Conservation (phyloP, 1,140 invertebrate genomes). For the silkworm (Bombyx mori) region DNA sequence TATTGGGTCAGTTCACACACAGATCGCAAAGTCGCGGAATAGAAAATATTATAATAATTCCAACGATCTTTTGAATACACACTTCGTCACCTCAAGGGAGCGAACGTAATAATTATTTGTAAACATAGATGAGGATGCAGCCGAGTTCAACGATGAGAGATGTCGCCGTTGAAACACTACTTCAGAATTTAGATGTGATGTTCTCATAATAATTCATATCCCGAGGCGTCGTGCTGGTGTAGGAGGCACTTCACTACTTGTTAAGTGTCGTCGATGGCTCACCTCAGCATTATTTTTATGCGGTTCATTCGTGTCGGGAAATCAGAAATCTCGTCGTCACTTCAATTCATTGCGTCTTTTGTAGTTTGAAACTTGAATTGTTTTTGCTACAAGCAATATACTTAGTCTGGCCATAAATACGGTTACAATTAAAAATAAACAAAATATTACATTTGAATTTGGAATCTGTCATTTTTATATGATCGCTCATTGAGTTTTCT, state of each 20-base stretch:
- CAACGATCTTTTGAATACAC: too few species aligned
- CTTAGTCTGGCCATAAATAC: too few species aligned
- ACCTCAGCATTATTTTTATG: slow-evolving; percentile 53
- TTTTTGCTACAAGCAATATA: too few species aligned
- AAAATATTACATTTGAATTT: too few species aligned
- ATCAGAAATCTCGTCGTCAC: slow-evolving; percentile 9
- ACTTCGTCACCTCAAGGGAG: too few species aligned
- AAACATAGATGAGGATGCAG: slow-evolving; percentile 19
- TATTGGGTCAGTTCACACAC: too few species aligned
- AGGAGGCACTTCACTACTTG: slow-evolving; percentile 47
- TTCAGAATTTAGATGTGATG: slow-evolving; percentile 23
- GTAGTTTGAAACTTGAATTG: too few species aligned
- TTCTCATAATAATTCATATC: slow-evolving; percentile 46
- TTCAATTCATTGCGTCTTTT: neutral
- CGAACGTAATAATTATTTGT: slow-evolving; percentile 32
- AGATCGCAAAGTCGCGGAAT: too few species aligned
- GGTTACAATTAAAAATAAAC: too few species aligned
- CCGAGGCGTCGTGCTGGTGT: slow-evolving; percentile 24
- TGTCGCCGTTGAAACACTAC: slow-evolving; percentile 39
- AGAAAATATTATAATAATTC: too few species aligned
- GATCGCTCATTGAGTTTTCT: too few species aligned
- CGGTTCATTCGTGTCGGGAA: slow-evolving; percentile 10
- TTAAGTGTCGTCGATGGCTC: slow-evolving; percentile 41
- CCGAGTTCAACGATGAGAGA: slow-evolving; percentile 24
- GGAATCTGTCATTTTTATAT: too few species aligned